Evolutionary conservation across 2,113 vertebrate species (phyloP), one percentile per base, ranked within the genome.

Genomic region (Rallus limicola): DNA sequence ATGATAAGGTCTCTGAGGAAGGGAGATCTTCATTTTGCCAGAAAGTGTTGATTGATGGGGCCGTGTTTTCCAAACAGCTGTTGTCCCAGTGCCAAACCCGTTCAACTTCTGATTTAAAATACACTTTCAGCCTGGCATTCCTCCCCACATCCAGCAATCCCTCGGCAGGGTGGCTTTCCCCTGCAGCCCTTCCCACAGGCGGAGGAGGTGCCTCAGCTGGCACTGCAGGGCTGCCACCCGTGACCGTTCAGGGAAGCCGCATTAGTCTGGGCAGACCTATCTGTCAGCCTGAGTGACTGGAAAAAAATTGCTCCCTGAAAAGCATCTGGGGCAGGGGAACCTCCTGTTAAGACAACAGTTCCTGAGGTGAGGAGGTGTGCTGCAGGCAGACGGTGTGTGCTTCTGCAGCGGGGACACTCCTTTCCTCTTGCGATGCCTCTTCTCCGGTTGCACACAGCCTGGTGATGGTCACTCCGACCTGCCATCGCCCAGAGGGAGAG

Each of bases 161-260:
- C 20, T 55, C 1, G 1, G 11, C 24, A 52, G n/a, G 12, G 9
- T 33, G 33, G 12, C 2, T 1, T 42, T 16, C 23, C 20, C 25
- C 0, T 53, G 0, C 19, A 28, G 5, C 13, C 14, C 24, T n/a
- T 62, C 11, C 52, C 12, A 0, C 38, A 50, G 11, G 11, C 7
- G 2, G 28, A 40, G 23, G 52, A 68, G 12, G 1, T 19, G 52
- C 14, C 19, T 38, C 62, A 31, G 9, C 46, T 64, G 40, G 36
- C 38, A 11, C 36, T 4, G 2, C 13, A 5, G 0, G 1, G 13
- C 14, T 82, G 55, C 40, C 44, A 81, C 15, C 31, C 74, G 44
- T 1, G 3, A 36, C 34, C 4, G 1, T 13, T 52, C 3, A 28
- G 13, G 25, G 46, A 16, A 72, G 42, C 6, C 21, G 20, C 38